These are phyloP conservation scores for Mesocentrotus franciscanus DNA, from an alignment of 53 echinoderm and acorn worm genomes.

Conservation along the genomic window DNA sequence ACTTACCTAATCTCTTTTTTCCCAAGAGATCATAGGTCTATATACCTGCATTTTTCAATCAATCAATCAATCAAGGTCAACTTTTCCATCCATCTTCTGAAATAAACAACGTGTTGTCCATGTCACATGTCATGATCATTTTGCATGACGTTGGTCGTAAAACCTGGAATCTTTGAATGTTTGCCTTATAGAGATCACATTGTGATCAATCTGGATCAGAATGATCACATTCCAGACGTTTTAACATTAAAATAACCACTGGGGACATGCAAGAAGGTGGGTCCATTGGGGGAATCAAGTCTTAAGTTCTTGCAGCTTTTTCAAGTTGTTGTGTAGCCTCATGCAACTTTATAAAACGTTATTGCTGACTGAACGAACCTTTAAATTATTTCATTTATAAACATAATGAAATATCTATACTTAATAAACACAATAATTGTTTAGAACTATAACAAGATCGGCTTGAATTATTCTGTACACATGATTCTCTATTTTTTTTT, in stretches of 20 bases:
- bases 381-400: not conserved
- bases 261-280: not conserved
- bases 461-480: not conserved
- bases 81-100: not conserved
- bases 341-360: not conserved
- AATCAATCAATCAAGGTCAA: not conserved
- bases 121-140: too few relatives aligned
- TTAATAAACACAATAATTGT: not conserved
- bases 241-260: not conserved
- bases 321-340: too few relatives aligned
- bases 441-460: not conserved
- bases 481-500: not conserved
- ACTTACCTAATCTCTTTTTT: not conserved
- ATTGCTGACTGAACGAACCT: not conserved
- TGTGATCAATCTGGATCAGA: not conserved
- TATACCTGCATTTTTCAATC: conserved; percentile 1
- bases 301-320: not conserved
- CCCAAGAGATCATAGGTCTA: not conserved
- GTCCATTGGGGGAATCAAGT: not conserved
- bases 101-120: not conserved
- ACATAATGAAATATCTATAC: not conserved
- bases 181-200: not conserved
- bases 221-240: not conserved
- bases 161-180: not conserved
- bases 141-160: too few relatives aligned